phyloP scores from a whole-genome alignment of 2,888 invertebrate genomes.

The Ischnura elegans region DNA sequence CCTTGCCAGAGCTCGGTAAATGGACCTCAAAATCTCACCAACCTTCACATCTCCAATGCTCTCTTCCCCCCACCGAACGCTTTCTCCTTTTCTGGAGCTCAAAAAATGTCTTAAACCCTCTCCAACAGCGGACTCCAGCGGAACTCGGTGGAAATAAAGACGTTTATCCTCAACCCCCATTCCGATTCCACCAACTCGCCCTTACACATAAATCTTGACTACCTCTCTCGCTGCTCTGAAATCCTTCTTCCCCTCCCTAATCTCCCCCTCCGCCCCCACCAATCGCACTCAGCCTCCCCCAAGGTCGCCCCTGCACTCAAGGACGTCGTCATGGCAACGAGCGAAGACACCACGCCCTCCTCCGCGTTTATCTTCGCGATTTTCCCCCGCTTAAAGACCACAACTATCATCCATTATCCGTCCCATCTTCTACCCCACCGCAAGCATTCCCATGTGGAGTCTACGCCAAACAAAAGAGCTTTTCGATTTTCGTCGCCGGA shows the following conservation, averaged over 20 bases:
- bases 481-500: too few relatives aligned
- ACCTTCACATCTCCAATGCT: background rate
- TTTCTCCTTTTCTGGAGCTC: background rate
- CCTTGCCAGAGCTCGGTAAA: background rate
- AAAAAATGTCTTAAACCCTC: background rate
- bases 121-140: background rate
- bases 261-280: conserved; percentile 2
- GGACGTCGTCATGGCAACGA: conserved; percentile 59
- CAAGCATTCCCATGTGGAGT: background rate
- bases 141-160: background rate
- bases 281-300: conserved; percentile 43
- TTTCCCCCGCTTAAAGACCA: background rate
- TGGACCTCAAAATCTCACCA: background rate
- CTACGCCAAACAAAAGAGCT: too few relatives aligned
- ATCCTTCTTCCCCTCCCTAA: background rate
- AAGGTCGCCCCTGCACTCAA: conserved; percentile 18
- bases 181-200: background rate
- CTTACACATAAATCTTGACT: background rate
- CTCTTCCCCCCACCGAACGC: background rate
- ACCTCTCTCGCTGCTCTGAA: background rate
- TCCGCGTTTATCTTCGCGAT: background rate
- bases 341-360: conserved; percentile 54
- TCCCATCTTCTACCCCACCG: background rate
- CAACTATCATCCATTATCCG: too few relatives aligned
- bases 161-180: background rate